Percentiles rank a stretch among this genome's conserved stretches.
Evolutionary conservation across 37 sponge, comb jelly and placozoan species (phyloP).

Genomic region (Haliclona indistincta): DNA sequence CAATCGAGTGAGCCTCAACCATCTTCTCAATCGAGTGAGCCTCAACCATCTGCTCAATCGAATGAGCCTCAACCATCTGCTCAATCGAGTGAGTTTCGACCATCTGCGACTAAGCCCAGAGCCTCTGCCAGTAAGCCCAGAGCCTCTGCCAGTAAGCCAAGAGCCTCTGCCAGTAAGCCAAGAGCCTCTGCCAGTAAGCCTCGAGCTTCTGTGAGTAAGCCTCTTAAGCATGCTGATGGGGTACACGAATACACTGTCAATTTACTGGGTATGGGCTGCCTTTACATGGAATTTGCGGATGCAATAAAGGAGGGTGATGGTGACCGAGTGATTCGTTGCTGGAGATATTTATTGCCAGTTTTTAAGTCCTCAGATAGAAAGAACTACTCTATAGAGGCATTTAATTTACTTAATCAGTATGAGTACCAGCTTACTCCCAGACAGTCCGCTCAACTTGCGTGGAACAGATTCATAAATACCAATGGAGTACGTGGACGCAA

Average conservation of each 20-base stretch:
- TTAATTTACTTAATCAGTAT: slow-evolving; percentile 4
- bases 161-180: no score
- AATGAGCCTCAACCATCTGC: no score
- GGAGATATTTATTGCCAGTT: slow-evolving; percentile 18
- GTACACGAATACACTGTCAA: slow-evolving; percentile 20
- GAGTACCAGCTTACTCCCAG: slow-evolving; percentile 5
- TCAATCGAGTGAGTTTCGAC: no score
- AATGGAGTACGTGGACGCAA: slow-evolving; percentile 15
- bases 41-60: no score
- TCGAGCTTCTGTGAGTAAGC: not conserved
- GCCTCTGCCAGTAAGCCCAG: no score
- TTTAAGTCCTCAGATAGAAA: not conserved
- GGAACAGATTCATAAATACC: slow-evolving; percentile 18
- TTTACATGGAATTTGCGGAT: slow-evolving; percentile 6
- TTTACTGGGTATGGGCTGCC: not conserved
- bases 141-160: no score
- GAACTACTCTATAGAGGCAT: slow-evolving; percentile 27
- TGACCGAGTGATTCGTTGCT: slow-evolving; percentile 7
- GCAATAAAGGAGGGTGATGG: slow-evolving; percentile 43
- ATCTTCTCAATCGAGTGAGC: no score
- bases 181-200: not conserved
- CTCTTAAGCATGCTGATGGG: no score
- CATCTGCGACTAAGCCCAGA: no score
- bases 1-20: no score
- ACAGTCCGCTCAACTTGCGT: slow-evolving; percentile 20